Base-by-base conservation (phyloP, 2,113 vertebrate genomes). In the Oceanites oceanicus region DNA sequence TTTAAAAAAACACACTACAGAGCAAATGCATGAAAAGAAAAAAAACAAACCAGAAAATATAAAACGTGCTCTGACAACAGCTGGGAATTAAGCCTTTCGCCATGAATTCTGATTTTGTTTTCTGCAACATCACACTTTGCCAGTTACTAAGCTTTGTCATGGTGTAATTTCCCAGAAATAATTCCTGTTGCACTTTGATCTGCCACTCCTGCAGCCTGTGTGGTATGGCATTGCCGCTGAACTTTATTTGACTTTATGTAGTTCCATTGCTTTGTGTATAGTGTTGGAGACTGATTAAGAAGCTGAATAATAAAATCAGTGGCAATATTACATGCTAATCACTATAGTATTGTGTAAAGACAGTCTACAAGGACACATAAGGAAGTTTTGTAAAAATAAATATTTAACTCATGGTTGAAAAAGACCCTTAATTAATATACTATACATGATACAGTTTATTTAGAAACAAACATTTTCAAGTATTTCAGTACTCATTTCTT, bases 121-220 rank as follows among this genome's bases (percentile, higher is more conserved):
- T 95, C 86, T 96, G 78, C 88, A 88, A 67, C 67, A 50, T 88
- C 76, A 88, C 90, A 78, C 55, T 80, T 93, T 75, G 72, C 83
- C 73, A 58, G 40, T 86, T 93, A 85, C 59, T 77, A 45, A n/a
- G 36, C 71, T 96, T 80, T 91, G 93, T 92, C 88, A 92, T 58
- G 55, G 77, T 86, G 50, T 96, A 91, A 94, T 96, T 95, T 93
- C 79, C 62, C 72, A 82, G 79, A 94, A 89, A 94, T 86, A 94
- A 95, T 78, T 85, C 59, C 61, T 61, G 65, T 86, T 94, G 55
- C 84, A 81, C 91, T 97, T 97, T 93, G 87, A 94, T 96, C 73
- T 96, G 45, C 67, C 52, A 61, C 53, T 92, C 73, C 92, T 96
- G 72, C 71, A 88, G 87, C 81, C 73, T 93, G 79, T 96, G 93